Percentiles rank a stretch among this genome's conserved stretches.
Evolutionary conservation across 2,113 vertebrate genomes (phyloP).

Genomic region (Penelope pileata): DNA sequence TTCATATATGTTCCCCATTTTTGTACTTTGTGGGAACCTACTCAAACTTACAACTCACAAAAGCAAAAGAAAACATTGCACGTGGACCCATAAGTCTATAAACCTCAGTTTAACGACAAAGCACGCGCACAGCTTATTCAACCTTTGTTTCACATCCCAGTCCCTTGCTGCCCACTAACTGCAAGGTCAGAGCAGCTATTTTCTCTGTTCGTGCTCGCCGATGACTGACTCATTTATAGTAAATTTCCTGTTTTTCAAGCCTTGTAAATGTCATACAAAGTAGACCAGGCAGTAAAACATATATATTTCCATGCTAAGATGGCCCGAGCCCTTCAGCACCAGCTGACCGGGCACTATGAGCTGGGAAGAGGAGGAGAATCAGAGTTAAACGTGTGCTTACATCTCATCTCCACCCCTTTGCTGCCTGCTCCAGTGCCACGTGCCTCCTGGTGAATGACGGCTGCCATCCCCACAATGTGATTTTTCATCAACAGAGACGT

Average conservation of each 20-base stretch:
- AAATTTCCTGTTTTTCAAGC: constrained; percentile 42
- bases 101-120: neutral
- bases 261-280: constrained; percentile 38
- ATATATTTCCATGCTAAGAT: neutral
- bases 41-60: neutral
- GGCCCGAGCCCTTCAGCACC: neutral
- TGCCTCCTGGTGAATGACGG: neutral
- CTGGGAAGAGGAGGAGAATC: neutral
- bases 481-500: constrained; percentile 41
- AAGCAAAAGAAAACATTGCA: neutral
- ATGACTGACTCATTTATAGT: neutral
- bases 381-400: neutral
- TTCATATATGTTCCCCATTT: neutral
- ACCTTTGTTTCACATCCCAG: neutral
- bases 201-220: neutral
- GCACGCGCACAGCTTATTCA: neutral
- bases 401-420: neutral
- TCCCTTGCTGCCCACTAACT: neutral
- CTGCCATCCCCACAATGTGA: neutral
- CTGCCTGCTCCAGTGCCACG: neutral
- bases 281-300: neutral
- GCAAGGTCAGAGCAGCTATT: constrained; percentile 17
- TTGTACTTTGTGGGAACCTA: neutral
- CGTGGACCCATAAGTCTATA: neutral
- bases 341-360: neutral